Evolutionary conservation across 2,888 invertebrate species (phyloP).

Genomic region (Halictus quadricinctus): DNA sequence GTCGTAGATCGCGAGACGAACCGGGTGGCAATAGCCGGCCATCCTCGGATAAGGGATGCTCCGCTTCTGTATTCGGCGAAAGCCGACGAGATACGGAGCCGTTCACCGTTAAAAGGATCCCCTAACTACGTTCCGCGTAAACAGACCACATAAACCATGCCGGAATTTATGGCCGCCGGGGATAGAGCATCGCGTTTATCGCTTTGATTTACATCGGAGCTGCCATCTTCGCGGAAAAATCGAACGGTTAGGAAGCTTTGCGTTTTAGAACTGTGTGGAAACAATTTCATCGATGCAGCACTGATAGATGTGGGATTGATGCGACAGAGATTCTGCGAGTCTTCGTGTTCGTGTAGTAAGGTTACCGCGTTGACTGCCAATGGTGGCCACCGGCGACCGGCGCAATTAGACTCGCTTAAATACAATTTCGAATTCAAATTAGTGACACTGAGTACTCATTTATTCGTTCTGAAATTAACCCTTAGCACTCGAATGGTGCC

Average conservation of each 20-base stretch:
- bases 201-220: background rate
- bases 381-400: too few species aligned
- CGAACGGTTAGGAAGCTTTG: too few species aligned
- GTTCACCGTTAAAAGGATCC: conserved; percentile 9
- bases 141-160: conserved; percentile 7
- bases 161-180: background rate
- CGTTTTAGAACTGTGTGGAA: background rate
- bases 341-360: background rate
- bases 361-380: too few species aligned
- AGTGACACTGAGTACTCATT: too few species aligned
- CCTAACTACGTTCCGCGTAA: conserved; percentile 4
- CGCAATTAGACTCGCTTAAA: too few species aligned
- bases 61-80: background rate
- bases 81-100: background rate
- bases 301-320: background rate
- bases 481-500: too few species aligned
- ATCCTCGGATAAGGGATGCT: background rate
- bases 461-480: too few species aligned
- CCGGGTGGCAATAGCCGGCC: conserved; percentile 20
- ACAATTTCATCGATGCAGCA: background rate
- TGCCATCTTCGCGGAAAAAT: background rate
- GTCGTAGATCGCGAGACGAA: conserved; percentile 28
- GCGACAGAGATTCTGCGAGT: background rate
- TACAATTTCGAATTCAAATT: too few species aligned
- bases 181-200: background rate